Base-by-base conservation (phyloP, 1,140 invertebrate species). In the Sitodiplosis mosellana region DNA sequence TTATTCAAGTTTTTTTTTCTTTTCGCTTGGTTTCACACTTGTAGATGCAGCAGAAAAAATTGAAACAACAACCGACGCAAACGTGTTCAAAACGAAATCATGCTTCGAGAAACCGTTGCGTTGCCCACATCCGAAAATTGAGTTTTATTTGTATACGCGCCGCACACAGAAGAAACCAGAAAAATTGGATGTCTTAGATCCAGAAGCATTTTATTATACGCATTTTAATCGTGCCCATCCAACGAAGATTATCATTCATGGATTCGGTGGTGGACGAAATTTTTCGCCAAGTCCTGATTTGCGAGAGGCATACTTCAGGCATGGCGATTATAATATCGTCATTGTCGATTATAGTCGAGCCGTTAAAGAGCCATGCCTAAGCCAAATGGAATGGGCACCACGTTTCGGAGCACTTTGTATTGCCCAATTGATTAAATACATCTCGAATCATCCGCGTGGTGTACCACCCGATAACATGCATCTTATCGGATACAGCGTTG, bases 71-170 rank as follows among this genome's bases (percentile, higher is more conserved):
- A 21, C 21, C 27, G 12, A 19, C 2, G 20, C 20, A 4, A 45
- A 27, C 52, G 67, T 87, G 2, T 83, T 80, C 55, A 83, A 86
- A 56, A 85, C 80, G 2, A 75, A 77, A 3, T 87, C 83, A 5
- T 87, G 84, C 56, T 75, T 85, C n/a, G 77, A 78, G 52, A 81
- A 79, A 33, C 84, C 83, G 0, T 85, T 72, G 61, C 71, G 68
- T 46, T 87, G 83, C 66, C 83, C 84, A 1, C 82, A 87, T 67
- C 78, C 78, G 4, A 77, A 78, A 59, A 87, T 87, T 53, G 75
- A 85, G 53, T 86, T 83, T 61, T 87, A 75, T 66, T 61, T 87
- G n/a, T 87, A 85, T 52, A 87, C 84, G 1, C 80, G 84, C 54
- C 70, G 73, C 53, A 85, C 82, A 0, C 82, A 86, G 69, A 69